Percentiles rank a stretch among this genome's conserved stretches.
Conservation (phyloP, 1,140 invertebrate species). For the Orius laevigatus region DNA sequence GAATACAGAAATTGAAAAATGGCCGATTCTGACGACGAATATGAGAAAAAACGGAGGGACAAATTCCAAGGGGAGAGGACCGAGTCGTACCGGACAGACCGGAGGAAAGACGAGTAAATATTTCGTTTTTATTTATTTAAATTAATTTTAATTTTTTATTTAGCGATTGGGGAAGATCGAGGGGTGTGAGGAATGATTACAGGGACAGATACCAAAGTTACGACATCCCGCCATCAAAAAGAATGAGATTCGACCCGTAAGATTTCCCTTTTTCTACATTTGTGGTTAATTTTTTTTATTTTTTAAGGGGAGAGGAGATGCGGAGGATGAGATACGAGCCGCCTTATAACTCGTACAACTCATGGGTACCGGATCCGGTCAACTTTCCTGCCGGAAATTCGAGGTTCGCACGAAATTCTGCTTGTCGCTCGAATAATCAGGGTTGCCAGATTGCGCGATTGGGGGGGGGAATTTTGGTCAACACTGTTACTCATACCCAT, state of each 20-base stretch:
- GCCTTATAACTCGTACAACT: slow-evolving; percentile 4
- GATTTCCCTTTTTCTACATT: slow-evolving; percentile 6
- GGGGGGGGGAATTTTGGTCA: too few relatives aligned
- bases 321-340: slow-evolving; percentile 9
- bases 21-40: slow-evolving; percentile 84
- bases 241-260: slow-evolving; percentile 60
- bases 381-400: slow-evolving; percentile 4
- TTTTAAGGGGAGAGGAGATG: slow-evolving; percentile 6
- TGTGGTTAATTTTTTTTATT: slow-evolving; percentile 3
- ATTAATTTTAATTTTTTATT: slow-evolving; percentile 8
- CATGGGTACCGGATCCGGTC: slow-evolving; percentile 3
- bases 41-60: slow-evolving; percentile 70
- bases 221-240: slow-evolving; percentile 60
- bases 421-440: background rate
- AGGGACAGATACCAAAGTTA: slow-evolving; percentile 46
- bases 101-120: slow-evolving; percentile 48
- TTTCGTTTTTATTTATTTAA: slow-evolving; percentile 10
- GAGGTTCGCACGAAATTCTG: background rate
- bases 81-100: slow-evolving; percentile 49
- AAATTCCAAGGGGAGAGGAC: slow-evolving; percentile 78
- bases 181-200: slow-evolving; percentile 34
- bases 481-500: too few relatives aligned
- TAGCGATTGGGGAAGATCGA: slow-evolving; percentile 39
- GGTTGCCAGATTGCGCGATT: background rate
- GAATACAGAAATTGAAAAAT: too few relatives aligned